Evolutionary conservation across 2,888 invertebrate species (phyloP), one percentile per base, ranked within the genome.

Genomic region (Leptogaster cylindrica): DNA sequence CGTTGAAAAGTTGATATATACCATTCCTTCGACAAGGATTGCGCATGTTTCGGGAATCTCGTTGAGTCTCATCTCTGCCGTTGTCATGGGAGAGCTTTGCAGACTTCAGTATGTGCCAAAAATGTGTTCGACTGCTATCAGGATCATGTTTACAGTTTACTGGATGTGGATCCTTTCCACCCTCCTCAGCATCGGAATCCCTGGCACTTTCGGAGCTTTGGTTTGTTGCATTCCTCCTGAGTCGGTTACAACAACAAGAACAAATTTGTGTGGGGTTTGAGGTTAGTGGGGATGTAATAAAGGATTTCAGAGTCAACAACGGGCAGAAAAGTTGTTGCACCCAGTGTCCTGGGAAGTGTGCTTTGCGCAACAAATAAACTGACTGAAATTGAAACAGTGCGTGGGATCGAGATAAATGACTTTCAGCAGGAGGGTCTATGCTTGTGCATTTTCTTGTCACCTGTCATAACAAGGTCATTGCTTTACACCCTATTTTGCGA

Each of bases 51-150:
- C 7, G 1, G 31, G 52, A 50, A 50, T 50, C 52, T 52, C 33
- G 18, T 31, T 52, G 31, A 33, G 33, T 16, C 31, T 52, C 52
- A 52, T 52, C 52, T 52, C 52, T 18, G 18, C 31, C 52, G 52
- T 52, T 52, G 52, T 52, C 52, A 52, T 52, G 52, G 52, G 18
- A 52, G 31, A 33, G 20, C 52, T 52, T 52, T 50, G 1, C 7
- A 52, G 12, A 20, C 18, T 7, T 16, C n/a, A n/a, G n/a, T n/a
- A n/a, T n/a, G n/a, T n/a, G n/a, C n/a, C n/a, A n/a, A n/a, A n/a
- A n/a, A n/a, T n/a, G n/a, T n/a, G n/a, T n/a, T n/a, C n/a, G n/a
- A n/a, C n/a, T n/a, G n/a, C n/a, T n/a, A n/a, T n/a, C n/a, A n/a
- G n/a, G n/a, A n/a, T n/a, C n/a, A n/a, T n/a, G n/a, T n/a, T n/a